Conservation (phyloP, 2,888 invertebrate species). For the Xanthorhoe designata region DNA sequence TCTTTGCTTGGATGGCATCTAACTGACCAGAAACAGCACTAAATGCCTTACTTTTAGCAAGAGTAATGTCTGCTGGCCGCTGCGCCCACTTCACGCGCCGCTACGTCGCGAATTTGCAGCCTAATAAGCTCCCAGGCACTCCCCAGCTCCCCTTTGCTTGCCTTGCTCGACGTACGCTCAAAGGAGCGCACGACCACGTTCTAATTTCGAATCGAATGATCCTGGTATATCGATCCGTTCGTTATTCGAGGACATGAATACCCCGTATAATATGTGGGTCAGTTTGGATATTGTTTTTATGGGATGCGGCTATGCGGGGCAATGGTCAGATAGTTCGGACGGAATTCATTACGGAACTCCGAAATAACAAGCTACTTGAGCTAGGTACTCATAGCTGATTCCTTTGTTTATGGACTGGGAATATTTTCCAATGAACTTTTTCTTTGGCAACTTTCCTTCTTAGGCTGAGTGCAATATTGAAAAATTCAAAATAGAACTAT, state of each 20-base stretch:
- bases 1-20: not conserved
- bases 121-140: conserved; percentile 58
- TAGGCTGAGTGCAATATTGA: not conserved
- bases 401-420: not conserved
- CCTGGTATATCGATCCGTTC: conserved; percentile 44
- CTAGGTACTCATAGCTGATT: conserved; percentile 1
- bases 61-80: conserved; percentile 2
- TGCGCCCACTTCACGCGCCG: conserved; percentile 16
- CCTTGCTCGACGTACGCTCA: conserved; percentile 71
- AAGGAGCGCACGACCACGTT: conserved; percentile 76
- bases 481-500: too few relatives aligned
- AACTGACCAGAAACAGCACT: not conserved
- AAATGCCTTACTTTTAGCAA: not conserved
- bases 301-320: conserved; percentile 10
- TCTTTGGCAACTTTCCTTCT: not conserved
- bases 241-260: conserved; percentile 29
- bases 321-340: conserved; percentile 25
- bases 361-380: conserved; percentile 23
- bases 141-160: conserved; percentile 65
- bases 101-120: conserved; percentile 37
- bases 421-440: not conserved
- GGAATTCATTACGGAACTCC: conserved; percentile 23
- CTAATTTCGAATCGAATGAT: conserved; percentile 72
- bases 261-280: conserved; percentile 43
- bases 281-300: conserved; percentile 35